Evolutionary conservation across 1,140 invertebrate genomes (phyloP).

Genomic region (Neuroterus valhalla): DNA sequence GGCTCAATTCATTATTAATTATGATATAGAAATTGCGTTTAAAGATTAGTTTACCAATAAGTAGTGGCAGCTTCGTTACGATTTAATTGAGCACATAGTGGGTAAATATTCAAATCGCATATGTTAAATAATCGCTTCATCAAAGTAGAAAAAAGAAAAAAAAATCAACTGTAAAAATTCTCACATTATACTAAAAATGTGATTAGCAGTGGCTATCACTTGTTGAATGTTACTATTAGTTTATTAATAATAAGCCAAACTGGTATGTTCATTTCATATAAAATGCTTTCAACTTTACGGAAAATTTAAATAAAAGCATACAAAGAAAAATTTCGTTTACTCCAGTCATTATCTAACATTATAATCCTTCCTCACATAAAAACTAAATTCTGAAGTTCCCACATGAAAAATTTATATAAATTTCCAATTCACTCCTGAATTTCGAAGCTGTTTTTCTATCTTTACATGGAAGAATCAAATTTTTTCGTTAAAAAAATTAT

Average conservation of each 20-base stretch:
- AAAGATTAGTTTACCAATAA: conserved; percentile 55
- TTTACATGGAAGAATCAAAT: conserved; percentile 14
- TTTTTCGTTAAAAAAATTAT: not conserved
- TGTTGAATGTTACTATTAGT: too few species aligned
- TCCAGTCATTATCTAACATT: conserved; percentile 30
- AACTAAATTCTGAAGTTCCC: conserved; percentile 4
- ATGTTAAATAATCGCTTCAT: too few species aligned
- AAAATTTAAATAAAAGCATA: too few species aligned
- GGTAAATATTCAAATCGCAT: conserved; percentile 29
- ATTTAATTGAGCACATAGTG: conserved; percentile 64
- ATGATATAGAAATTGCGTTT: conserved; percentile 1
- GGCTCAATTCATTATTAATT: not conserved
- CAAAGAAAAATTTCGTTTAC: conserved; percentile 21
- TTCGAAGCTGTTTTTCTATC: not conserved
- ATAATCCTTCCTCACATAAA: conserved; percentile 11
- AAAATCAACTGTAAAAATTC: too few species aligned
- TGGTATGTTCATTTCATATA: too few species aligned
- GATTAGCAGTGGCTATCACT: too few species aligned
- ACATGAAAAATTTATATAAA: conserved; percentile 20
- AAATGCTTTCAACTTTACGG: too few species aligned
- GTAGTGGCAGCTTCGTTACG: conserved; percentile 65
- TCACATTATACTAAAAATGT: too few species aligned
- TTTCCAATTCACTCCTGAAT: conserved; percentile 16
- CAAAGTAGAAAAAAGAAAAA: too few species aligned
- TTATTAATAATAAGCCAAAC: too few species aligned